A percentile compares a stretch with the other conserved stretches of the same genome.
These are phyloP conservation scores for Phainopepla nitens DNA, from an alignment of 2,113 vertebrate species.

Conservation along the genomic window DNA sequence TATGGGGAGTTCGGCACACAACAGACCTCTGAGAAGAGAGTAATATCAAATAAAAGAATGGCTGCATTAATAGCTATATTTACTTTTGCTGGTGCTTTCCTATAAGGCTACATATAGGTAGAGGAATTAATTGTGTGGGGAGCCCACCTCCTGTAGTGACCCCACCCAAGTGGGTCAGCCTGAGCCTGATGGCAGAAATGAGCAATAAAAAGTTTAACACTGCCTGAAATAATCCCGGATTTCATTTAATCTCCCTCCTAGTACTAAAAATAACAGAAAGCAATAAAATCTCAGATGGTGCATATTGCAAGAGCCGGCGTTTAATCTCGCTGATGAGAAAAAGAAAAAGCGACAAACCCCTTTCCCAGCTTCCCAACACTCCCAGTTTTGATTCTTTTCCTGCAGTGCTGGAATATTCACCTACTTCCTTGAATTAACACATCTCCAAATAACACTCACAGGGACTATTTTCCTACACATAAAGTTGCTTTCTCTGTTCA, in stretches of 20 bases:
- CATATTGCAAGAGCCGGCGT: background rate
- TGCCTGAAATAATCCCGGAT: constrained; percentile 60
- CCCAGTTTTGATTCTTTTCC: background rate
- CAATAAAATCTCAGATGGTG: constrained; percentile 56
- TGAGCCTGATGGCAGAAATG: constrained; percentile 26
- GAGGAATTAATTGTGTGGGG: background rate
- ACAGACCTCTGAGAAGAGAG: background rate
- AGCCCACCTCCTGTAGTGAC: background rate
- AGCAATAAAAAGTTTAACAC: constrained; percentile 64
- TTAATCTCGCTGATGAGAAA: constrained; percentile 37
- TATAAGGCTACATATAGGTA: background rate
- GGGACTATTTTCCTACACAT: constrained; percentile 65
- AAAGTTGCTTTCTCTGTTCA: constrained; percentile 57
- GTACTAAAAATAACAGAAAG: constrained; percentile 62
- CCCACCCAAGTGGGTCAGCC: constrained; percentile 47
- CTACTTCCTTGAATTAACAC: constrained; percentile 62
- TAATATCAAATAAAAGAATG: background rate
- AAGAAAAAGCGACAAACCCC: background rate
- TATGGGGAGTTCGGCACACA: background rate
- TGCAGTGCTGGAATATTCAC: constrained; percentile 21
- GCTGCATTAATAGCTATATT: background rate
- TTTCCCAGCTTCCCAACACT: constrained; percentile 23
- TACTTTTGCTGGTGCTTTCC: background rate
- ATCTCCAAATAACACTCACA: constrained; percentile 49
- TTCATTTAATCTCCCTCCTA: constrained; percentile 51